Conservation (phyloP, 2,113 vertebrate species). For the Perca schrenkii region DNA sequence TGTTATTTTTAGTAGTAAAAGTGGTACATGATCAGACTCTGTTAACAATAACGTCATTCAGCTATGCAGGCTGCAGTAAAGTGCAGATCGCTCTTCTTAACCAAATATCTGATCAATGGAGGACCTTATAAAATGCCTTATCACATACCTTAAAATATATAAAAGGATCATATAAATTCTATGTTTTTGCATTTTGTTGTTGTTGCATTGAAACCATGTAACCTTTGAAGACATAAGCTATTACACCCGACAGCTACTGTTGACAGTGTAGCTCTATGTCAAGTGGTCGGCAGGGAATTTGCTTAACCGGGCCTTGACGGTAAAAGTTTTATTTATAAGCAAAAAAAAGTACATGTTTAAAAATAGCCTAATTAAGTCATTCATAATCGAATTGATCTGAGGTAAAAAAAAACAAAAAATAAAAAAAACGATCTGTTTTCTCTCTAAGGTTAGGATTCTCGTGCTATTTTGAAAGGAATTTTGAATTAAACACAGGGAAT, state of each 20-base stretch:
- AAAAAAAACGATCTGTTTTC: background rate
- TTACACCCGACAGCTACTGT: background rate
- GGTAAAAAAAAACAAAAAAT: no score
- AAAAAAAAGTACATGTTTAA: background rate
- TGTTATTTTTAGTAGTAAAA: background rate
- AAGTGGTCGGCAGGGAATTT: background rate
- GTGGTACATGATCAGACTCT: background rate
- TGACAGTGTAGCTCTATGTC: no score
- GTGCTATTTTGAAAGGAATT: background rate
- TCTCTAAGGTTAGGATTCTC: background rate
- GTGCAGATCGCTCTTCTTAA: background rate
- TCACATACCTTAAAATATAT: no score
- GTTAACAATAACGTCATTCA: background rate
- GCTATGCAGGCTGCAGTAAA: background rate
- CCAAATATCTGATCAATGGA: background rate
- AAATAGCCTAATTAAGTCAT: no score
- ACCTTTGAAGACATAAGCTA: no score
- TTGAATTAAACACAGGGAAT: background rate
- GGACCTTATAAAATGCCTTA: background rate
- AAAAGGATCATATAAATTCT: no score
- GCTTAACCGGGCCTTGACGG: background rate
- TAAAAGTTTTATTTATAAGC: background rate
- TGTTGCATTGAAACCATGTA: background rate
- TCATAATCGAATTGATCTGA: no score
- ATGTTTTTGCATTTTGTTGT: no score